phyloP scores from a whole-genome alignment of 53 echinoderm and acorn worm species.

The Arbacia lixula region DNA sequence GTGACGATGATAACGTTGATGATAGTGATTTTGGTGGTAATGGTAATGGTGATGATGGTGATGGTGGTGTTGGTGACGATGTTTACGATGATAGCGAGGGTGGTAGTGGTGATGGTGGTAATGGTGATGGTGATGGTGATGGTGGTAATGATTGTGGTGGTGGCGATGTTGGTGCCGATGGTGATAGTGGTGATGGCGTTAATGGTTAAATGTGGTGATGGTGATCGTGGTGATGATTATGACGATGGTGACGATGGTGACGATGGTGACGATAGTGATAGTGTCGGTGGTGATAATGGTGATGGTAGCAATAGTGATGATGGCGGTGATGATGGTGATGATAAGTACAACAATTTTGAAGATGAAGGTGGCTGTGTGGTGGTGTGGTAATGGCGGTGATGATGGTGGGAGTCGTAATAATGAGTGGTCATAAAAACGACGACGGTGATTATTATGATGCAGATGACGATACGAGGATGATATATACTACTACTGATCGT shows the following conservation, averaged over 20 bases:
- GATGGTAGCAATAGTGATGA: neutral
- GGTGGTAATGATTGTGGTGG: neutral
- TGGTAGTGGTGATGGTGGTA: neutral
- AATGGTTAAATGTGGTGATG: constrained; percentile 9
- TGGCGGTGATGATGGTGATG: neutral
- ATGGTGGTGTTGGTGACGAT: neutral
- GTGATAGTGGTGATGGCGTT: neutral
- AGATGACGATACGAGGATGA: no score
- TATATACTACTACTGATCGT: no score
- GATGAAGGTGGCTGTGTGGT: neutral
- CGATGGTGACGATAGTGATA: constrained; percentile 8
- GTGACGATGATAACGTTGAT: neutral
- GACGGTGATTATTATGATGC: no score
- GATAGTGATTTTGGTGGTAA: neutral
- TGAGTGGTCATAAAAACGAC: no score
- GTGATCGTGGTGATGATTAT: neutral
- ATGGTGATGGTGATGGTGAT: neutral
- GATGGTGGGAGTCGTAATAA: no score
- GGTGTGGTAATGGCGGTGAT: no score
- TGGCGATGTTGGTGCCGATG: neutral
- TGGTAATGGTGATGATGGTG: constrained; percentile 22
- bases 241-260: neutral
- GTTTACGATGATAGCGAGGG: neutral
- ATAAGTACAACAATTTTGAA: neutral
- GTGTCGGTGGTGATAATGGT: neutral